A percentile compares a stretch with the other conserved stretches of the same genome.
These are phyloP conservation scores for Cololabis saira DNA, from an alignment of 2,113 vertebrate genomes.

Conservation along the genomic window DNA sequence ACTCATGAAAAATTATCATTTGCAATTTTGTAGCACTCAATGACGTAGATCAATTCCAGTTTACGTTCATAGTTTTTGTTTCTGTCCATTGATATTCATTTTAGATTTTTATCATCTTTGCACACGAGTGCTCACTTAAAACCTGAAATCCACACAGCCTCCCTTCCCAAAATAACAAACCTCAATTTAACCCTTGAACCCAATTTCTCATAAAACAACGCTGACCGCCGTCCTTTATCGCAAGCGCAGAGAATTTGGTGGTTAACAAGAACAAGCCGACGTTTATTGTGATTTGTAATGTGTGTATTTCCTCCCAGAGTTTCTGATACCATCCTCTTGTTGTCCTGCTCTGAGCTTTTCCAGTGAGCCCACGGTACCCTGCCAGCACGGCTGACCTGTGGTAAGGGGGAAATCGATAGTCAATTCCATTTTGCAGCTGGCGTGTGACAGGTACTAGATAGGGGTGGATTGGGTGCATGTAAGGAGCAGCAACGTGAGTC, in stretches of 20 bases:
- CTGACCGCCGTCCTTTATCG: slow-evolving; percentile 18
- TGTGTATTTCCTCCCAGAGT: slow-evolving; percentile 36
- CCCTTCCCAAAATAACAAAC: no score
- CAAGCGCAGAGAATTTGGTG: slow-evolving; percentile 21
- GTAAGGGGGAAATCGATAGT: slow-evolving; percentile 85
- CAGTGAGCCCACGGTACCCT: slow-evolving; percentile 58
- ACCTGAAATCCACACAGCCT: no score
- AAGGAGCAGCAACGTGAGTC: slow-evolving; percentile 75
- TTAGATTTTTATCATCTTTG: no score
- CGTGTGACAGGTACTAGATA: slow-evolving; percentile 84
- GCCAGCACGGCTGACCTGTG: slow-evolving; percentile 76
- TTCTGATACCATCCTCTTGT: slow-evolving; percentile 38
- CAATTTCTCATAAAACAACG: slow-evolving; percentile 9
- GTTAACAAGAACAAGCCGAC: slow-evolving; percentile 46
- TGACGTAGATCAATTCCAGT: no score
- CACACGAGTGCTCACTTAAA: no score
- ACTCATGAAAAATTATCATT: no score
- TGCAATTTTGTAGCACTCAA: no score
- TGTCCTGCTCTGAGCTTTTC: slow-evolving; percentile 37
- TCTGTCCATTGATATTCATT: no score
- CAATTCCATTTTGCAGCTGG: slow-evolving; percentile 83
- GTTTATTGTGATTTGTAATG: slow-evolving; percentile 28
- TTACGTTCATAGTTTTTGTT: no score
- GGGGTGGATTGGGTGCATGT: slow-evolving; percentile 82
- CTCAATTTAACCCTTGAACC: background rate